Conservation (phyloP, 2,797 vertebrate species). For the Spinus olivaceus region DNA sequence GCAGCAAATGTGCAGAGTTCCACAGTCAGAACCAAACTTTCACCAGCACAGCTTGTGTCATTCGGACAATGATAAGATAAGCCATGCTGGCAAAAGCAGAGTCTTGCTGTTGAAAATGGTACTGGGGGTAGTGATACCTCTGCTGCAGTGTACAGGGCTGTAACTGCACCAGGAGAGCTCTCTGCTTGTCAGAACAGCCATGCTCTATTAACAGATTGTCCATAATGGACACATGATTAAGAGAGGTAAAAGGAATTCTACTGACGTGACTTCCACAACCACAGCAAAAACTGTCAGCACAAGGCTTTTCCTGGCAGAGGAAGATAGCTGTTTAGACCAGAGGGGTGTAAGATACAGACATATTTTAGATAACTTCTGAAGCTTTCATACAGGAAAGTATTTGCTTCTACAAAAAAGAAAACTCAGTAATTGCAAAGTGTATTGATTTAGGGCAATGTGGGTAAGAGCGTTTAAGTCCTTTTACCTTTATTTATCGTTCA, state of each 20-base stretch:
- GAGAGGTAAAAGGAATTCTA: neutral
- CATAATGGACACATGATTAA: neutral
- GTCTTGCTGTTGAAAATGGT: neutral
- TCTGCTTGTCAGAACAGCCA: neutral
- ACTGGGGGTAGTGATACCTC: neutral
- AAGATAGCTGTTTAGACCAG: neutral
- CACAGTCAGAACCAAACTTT: neutral
- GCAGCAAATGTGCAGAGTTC: neutral
- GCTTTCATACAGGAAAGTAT: neutral
- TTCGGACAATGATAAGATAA: neutral
- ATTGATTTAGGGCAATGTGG: neutral
- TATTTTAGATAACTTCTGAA: neutral
- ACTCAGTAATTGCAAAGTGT: neutral
- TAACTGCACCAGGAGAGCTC: neutral
- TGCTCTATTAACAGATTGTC: neutral
- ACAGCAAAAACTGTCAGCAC: neutral
- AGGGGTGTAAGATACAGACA: neutral
- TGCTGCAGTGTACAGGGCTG: fast-evolving
- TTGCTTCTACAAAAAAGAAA: constrained; percentile 4
- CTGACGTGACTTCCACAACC: neutral
- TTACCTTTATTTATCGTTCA: neutral
- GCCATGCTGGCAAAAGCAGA: neutral
- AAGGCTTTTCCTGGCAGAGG: neutral
- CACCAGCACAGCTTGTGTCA: neutral
- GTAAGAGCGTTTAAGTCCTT: neutral